Percentiles rank a stretch among this genome's conserved stretches.
Conservation (phyloP, 2,888 invertebrate species). For the Meta bourneti region DNA sequence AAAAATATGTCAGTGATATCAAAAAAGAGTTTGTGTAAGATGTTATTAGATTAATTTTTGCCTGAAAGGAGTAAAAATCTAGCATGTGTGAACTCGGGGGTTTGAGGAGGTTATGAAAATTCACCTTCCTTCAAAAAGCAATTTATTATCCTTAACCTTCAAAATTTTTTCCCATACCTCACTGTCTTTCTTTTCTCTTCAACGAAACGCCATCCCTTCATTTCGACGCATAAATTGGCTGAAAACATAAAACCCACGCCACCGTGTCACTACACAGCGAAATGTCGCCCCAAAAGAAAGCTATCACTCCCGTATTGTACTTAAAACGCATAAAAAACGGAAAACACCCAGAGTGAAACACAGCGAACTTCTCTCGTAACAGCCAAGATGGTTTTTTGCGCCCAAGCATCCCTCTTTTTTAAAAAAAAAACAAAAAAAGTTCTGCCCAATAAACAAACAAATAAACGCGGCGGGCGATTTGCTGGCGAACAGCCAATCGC, state of each 20-base stretch:
- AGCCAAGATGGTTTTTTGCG: conserved; percentile 2
- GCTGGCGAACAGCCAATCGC: conserved; percentile 74
- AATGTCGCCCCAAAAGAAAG: conserved; percentile 46
- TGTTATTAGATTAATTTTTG: too few species aligned
- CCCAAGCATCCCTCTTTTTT: neutral
- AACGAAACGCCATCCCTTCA: conserved; percentile 51
- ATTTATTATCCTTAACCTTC: conserved; percentile 25
- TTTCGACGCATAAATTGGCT: conserved; percentile 70
- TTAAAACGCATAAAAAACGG: conserved; percentile 60
- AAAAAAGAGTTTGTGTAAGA: too few species aligned
- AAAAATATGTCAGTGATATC: too few species aligned
- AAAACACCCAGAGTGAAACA: neutral
- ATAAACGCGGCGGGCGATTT: conserved; percentile 54
- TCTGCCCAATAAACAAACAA: conserved; percentile 58
- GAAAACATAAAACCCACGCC: conserved; percentile 69
- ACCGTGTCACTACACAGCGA: conserved; percentile 38
- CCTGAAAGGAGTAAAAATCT: too few species aligned
- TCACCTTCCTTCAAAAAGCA: conserved; percentile 49
- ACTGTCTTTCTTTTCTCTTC: neutral
- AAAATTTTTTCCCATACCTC: neutral
- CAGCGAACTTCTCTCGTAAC: conserved; percentile 50
- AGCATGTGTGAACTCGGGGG: too few species aligned
- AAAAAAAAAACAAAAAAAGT: conserved; percentile 42
- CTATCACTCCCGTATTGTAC: conserved; percentile 63
- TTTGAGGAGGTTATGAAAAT: neutral